Percentiles rank a stretch among this genome's conserved stretches.
Conservation (phyloP, 2,797 vertebrate species). For the Semaprochilodus insignis region DNA sequence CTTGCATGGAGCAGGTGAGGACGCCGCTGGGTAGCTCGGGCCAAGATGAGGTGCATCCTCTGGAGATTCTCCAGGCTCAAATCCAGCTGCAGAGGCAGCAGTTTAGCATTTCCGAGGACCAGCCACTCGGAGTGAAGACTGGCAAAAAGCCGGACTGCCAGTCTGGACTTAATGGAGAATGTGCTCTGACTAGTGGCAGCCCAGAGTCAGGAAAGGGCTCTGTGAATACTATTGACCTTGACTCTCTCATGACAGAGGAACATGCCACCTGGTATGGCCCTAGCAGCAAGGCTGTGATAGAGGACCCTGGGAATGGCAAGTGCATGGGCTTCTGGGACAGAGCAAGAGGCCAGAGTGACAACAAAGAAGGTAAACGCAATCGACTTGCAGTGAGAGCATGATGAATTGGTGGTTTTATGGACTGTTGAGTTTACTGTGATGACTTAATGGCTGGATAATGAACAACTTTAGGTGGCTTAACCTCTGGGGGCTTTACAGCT, state of each 20-base stretch:
- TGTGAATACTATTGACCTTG: slow-evolving; percentile 98
- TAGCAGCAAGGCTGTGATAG: slow-evolving; percentile 94
- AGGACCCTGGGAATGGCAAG: slow-evolving; percentile 93
- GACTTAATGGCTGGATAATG: slow-evolving; percentile 60
- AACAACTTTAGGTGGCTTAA: slow-evolving; percentile 62
- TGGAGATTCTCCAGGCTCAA: slow-evolving; percentile 99
- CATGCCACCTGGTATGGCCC: slow-evolving; percentile 98
- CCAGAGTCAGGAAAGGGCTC: slow-evolving; percentile 90
- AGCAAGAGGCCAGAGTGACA: slow-evolving; percentile 90
- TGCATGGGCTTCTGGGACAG: slow-evolving; percentile 96
- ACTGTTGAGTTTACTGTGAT: slow-evolving; percentile 54
- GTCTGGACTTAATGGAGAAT: slow-evolving; percentile 87
- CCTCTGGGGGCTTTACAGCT: slow-evolving; percentile 65
- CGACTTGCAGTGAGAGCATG: slow-evolving; percentile 62
- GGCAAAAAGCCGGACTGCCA: slow-evolving; percentile 86
- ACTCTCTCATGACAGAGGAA: slow-evolving; percentile 99
- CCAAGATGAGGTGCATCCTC: slow-evolving; percentile 95
- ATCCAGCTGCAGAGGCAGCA: slow-evolving; percentile 99
- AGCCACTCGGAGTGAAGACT: slow-evolving; percentile 92
- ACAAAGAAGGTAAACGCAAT: slow-evolving; percentile 95
- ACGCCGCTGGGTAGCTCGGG: slow-evolving; percentile 91
- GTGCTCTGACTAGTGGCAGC: slow-evolving; percentile 91
- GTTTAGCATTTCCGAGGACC: slow-evolving; percentile 99
- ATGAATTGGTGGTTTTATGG: slow-evolving; percentile 60
- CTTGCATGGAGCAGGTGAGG: slow-evolving; percentile 94